phyloP scores from a whole-genome alignment of 1,140 invertebrate genomes.

The Lepidotrigona ventralis region DNA sequence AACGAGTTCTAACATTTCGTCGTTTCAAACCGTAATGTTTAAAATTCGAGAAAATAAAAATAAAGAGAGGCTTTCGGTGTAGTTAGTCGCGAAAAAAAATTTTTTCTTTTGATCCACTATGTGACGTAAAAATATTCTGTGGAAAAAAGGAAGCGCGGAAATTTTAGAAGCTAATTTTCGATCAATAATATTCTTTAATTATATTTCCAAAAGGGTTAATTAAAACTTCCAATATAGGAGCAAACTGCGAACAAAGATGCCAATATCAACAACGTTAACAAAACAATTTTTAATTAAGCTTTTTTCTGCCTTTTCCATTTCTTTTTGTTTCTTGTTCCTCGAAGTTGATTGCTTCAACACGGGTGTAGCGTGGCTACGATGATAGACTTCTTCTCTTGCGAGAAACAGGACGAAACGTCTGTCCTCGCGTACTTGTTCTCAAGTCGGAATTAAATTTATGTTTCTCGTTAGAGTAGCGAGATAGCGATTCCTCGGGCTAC shows the following conservation, averaged over 20 bases:
- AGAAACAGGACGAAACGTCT: not conserved
- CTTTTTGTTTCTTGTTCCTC: not conserved
- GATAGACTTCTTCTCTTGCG: no score
- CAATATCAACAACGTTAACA: not conserved
- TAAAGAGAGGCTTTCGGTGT: no score
- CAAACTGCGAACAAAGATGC: not conserved
- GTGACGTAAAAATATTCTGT: no score
- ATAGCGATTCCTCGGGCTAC: constrained; percentile 32
- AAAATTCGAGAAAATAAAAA: no score
- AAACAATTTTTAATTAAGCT: not conserved
- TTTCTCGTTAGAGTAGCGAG: constrained; percentile 50
- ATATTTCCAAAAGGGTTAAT: no score
- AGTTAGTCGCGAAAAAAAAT: no score
- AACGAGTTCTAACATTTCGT: no score
- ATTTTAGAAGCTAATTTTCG: no score
- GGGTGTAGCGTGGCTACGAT: not conserved
- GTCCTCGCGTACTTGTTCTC: constrained; percentile 24
- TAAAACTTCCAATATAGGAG: not conserved
- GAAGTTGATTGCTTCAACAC: not conserved
- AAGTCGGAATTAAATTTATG: constrained; percentile 56
- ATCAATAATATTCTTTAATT: no score
- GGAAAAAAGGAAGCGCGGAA: no score
- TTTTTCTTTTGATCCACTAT: no score
- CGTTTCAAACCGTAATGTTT: no score
- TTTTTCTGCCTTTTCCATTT: not conserved